Evolutionary conservation across 2,113 vertebrate species (phyloP).

Genomic region (Cervus canadensis): DNA sequence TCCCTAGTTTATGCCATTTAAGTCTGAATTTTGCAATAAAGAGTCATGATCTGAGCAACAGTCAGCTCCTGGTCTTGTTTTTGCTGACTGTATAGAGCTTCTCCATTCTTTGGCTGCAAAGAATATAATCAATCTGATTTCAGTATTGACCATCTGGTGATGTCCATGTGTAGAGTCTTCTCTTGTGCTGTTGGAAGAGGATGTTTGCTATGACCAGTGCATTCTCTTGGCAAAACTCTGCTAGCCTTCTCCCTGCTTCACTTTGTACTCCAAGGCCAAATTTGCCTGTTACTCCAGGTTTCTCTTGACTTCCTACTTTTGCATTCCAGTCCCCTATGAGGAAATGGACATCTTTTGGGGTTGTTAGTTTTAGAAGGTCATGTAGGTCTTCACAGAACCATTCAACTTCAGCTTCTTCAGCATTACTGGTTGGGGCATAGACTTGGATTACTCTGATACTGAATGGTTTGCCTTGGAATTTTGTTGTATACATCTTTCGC

Average conservation of each 20-base stretch:
- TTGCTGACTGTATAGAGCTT: background rate
- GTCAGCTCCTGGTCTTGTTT: background rate
- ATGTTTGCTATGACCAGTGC: background rate
- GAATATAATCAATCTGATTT: background rate
- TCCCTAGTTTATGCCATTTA: background rate
- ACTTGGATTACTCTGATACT: background rate
- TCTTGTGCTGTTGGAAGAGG: background rate
- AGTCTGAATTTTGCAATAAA: background rate
- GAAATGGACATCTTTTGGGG: fast-evolving
- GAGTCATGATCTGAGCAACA: background rate
- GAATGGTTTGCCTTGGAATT: background rate
- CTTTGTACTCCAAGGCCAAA: background rate
- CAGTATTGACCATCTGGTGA: background rate
- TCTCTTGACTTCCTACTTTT: background rate
- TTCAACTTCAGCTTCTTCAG: background rate
- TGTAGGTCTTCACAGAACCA: background rate
- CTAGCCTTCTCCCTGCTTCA: background rate
- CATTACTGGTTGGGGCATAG: background rate
- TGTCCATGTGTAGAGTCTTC: background rate
- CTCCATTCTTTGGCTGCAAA: background rate
- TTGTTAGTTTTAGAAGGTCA: background rate
- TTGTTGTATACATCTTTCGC: background rate
- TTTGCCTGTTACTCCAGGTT: background rate
- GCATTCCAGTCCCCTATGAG: background rate
- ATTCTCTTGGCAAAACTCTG: background rate